Conservation (phyloP, 2,113 vertebrate species). For the Rhegmatorhina hoffmannsi region DNA sequence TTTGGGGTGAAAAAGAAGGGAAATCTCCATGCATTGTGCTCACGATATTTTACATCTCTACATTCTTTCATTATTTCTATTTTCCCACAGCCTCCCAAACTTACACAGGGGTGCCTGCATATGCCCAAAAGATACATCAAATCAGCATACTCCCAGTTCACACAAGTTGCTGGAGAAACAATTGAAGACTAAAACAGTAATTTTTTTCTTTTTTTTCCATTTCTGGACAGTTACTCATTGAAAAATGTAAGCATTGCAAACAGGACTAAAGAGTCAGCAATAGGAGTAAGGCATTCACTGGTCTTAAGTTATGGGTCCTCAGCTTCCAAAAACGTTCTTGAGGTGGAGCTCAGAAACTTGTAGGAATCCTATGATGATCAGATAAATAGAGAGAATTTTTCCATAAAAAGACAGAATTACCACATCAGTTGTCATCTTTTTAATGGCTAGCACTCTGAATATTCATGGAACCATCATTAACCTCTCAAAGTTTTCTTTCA, state of each 20-base stretch:
- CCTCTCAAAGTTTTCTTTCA: neutral
- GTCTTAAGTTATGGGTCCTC: neutral
- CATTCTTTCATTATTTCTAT: neutral
- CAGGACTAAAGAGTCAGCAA: neutral
- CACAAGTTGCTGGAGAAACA: neutral
- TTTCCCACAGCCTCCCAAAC: neutral
- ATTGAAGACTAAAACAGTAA: neutral
- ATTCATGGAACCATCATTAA: neutral
- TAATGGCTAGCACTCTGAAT: neutral
- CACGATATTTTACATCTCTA: neutral
- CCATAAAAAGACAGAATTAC: neutral
- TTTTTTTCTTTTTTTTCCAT: neutral
- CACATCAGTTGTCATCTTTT: neutral
- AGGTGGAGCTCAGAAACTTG: neutral
- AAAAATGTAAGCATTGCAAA: neutral
- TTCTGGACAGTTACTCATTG: neutral
- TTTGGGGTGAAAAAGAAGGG: fast-evolving
- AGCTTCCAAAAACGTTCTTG: neutral
- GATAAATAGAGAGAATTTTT: neutral
- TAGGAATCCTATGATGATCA: neutral
- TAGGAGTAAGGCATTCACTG: neutral
- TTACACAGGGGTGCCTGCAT: neutral
- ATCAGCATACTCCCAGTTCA: neutral
- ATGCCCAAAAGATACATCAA: neutral
- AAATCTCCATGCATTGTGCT: neutral